These are phyloP conservation scores for Morpho achilles DNA, from an alignment of 2,888 invertebrate genomes.

Conservation along the genomic window DNA sequence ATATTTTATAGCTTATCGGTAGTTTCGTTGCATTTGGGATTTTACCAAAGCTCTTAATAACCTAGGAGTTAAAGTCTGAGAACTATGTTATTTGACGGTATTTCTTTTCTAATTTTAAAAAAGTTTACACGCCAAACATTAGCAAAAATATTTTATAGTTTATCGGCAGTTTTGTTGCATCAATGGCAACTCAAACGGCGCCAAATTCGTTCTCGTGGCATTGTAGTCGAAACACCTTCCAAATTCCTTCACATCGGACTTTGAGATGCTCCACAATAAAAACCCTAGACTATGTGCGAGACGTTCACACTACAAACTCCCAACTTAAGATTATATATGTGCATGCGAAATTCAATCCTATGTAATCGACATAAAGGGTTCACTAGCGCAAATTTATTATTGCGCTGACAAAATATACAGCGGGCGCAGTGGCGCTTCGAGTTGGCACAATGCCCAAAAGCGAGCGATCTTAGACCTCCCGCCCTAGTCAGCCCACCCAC, in stretches of 20 bases:
- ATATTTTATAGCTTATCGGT: too few species aligned
- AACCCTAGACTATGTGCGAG: constrained; percentile 67
- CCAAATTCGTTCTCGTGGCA: constrained; percentile 3
- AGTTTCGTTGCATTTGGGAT: neutral
- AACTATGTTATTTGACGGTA: too few species aligned
- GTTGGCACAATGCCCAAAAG: constrained; percentile 66
- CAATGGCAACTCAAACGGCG: neutral
- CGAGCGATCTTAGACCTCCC: constrained; percentile 51
- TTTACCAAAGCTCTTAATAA: too few species aligned
- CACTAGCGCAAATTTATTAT: constrained; percentile 35
- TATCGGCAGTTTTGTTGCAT: neutral
- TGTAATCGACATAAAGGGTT: constrained; percentile 34
- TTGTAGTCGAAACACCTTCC: constrained; percentile 13
- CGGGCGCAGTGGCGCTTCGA: constrained; percentile 57
- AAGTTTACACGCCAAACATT: too few species aligned
- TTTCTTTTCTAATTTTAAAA: too few species aligned
- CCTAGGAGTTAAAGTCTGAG: too few species aligned
- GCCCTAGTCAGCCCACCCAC: constrained; percentile 38
- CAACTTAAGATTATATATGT: neutral
- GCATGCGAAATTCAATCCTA: constrained; percentile 44
- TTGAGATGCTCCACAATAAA: constrained; percentile 61
- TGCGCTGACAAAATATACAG: constrained; percentile 54
- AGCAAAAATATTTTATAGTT: too few species aligned
- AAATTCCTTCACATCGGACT: constrained; percentile 37
- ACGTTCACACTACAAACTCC: constrained; percentile 48